Conservation (phyloP, 2,888 invertebrate genomes). For the Meteorus colon region DNA sequence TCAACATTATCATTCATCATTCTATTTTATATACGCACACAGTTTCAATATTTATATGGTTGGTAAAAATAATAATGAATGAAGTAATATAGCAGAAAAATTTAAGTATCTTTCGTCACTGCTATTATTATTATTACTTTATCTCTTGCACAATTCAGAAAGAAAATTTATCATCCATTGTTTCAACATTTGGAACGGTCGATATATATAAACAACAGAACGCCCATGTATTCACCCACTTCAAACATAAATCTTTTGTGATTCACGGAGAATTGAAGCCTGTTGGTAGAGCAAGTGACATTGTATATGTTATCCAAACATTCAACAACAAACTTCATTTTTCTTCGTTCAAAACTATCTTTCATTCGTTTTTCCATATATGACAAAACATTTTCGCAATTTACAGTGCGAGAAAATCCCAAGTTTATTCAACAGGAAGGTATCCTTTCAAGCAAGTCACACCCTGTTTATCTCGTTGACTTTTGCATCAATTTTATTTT, state of each 20-base stretch:
- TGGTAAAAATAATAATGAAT: not conserved
- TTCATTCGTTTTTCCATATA: constrained; percentile 15
- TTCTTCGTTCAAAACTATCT: constrained; percentile 12
- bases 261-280: not conserved
- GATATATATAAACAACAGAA: not conserved
- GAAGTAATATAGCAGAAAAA: not conserved
- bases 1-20: not conserved
- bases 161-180: not conserved
- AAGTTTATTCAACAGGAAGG: constrained; percentile 21
- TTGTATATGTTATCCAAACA: constrained; percentile 8
- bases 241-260: not conserved
- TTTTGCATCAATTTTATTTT: constrained; percentile 12
- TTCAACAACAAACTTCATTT: constrained; percentile 2
- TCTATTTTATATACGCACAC: not conserved
- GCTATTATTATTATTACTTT: not conserved
- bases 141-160: not conserved
- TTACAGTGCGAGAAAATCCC: constrained; percentile 8
- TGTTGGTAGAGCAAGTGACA: not conserved
- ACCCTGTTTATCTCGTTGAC: constrained; percentile 26
- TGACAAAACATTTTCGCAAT: constrained; percentile 2
- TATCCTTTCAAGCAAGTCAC: constrained; percentile 19
- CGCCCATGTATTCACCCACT: not conserved
- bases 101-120: not conserved
- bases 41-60: not conserved
- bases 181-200: not conserved